Evolutionary conservation across 1,140 invertebrate species (phyloP).

Genomic region (Apocrypta bakeri): DNA sequence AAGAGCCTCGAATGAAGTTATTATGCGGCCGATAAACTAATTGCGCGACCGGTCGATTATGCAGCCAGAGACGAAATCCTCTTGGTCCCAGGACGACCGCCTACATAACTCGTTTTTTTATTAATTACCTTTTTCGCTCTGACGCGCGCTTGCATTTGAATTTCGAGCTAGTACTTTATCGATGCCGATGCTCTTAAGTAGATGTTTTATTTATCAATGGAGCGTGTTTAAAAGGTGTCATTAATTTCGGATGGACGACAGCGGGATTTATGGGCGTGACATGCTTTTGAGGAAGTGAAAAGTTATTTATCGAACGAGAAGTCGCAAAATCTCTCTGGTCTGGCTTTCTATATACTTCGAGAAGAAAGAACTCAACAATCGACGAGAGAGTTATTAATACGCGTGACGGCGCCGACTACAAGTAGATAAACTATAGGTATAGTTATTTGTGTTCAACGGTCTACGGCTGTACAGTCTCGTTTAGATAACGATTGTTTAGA

Average conservation of each 20-base stretch:
- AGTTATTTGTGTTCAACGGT: no score
- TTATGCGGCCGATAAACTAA: conserved; percentile 26
- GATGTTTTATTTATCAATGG: conserved; percentile 10
- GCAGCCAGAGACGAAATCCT: background rate
- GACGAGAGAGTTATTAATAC: no score
- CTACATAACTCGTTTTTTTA: no score
- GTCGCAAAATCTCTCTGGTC: background rate
- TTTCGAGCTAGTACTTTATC: background rate
- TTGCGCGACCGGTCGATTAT: conserved; percentile 10
- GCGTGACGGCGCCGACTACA: no score
- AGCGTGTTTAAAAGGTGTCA: conserved; percentile 1
- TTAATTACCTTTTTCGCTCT: background rate
- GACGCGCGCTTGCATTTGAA: background rate
- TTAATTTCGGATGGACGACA: conserved; percentile 2
- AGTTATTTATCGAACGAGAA: background rate
- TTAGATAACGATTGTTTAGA: no score
- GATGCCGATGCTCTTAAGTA: background rate
- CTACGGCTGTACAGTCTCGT: no score
- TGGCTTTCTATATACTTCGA: background rate
- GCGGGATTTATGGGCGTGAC: conserved; percentile 1
- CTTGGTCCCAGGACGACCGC: background rate
- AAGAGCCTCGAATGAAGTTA: conserved; percentile 15
- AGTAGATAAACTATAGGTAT: no score
- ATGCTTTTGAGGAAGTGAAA: background rate
- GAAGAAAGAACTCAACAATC: no score